Evolutionary conservation across 2,797 vertebrate genomes (phyloP).

Genomic region (Schizopygopsis malacanthus): DNA sequence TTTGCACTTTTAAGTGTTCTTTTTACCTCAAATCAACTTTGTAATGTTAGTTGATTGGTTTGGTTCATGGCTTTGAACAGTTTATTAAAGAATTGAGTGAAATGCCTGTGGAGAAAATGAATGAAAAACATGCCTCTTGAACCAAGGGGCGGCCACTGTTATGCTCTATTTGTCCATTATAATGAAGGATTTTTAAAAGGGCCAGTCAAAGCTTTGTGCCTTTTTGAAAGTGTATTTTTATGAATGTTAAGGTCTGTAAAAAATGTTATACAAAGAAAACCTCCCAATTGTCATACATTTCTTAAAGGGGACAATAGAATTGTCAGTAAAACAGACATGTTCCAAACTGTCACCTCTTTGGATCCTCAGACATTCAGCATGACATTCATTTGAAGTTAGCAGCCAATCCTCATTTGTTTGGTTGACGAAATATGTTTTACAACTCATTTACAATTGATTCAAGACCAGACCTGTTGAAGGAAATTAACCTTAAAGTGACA

Average conservation of each 20-base stretch:
- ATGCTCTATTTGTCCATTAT: background rate
- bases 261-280: background rate
- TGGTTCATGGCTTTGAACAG: background rate
- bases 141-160: background rate
- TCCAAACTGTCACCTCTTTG: background rate
- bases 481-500: background rate
- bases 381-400: background rate
- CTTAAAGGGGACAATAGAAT: background rate
- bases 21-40: background rate
- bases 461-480: slow-evolving; percentile 38
- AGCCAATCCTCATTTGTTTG: background rate
- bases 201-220: background rate
- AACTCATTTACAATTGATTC: slow-evolving; percentile 8
- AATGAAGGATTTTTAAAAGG: background rate
- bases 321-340: background rate
- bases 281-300: background rate
- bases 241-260: background rate
- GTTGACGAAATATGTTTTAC: background rate
- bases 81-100: background rate
- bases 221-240: background rate
- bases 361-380: background rate
- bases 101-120: background rate
- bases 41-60: background rate
- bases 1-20: background rate
- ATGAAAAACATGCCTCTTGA: background rate